Conservation (phyloP, 2,888 invertebrate species). For the Caenorhabditis sp. region DNA sequence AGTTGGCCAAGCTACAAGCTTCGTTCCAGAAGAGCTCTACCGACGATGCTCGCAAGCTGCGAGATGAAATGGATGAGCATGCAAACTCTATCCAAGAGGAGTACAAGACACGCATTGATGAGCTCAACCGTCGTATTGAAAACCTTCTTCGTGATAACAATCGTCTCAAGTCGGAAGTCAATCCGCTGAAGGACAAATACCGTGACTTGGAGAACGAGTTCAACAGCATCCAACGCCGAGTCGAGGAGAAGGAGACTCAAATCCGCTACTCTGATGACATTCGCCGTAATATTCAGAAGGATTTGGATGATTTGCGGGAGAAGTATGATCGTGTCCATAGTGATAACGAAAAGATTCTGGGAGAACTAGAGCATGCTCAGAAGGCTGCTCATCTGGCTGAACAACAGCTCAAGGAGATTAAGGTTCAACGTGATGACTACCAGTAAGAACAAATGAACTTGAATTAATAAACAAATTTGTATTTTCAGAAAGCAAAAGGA, state of each 20-base stretch:
- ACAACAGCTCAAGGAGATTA: constrained; percentile 80
- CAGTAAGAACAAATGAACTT: constrained; percentile 61
- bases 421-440: constrained; percentile 80
- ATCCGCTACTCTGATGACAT: constrained; percentile 70
- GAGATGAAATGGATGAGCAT: constrained; percentile 81
- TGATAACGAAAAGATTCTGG: constrained; percentile 74
- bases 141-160: constrained; percentile 79
- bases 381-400: constrained; percentile 74
- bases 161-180: constrained; percentile 76
- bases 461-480: background rate
- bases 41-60: constrained; percentile 78
- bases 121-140: constrained; percentile 80
- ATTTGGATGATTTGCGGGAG: constrained; percentile 72
- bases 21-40: constrained; percentile 77
- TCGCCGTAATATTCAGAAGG: constrained; percentile 69
- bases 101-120: constrained; percentile 80
- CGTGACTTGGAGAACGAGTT: constrained; percentile 81
- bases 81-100: constrained; percentile 78
- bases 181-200: constrained; percentile 77
- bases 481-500: constrained; percentile 79
- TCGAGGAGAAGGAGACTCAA: constrained; percentile 79
- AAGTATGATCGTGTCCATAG: constrained; percentile 71
- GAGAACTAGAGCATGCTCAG: constrained; percentile 71
- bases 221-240: constrained; percentile 72
- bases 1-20: constrained; percentile 79